Evolutionary conservation across 2,888 invertebrate genomes (phyloP).

Genomic region (Aproaerema taeniolella): DNA sequence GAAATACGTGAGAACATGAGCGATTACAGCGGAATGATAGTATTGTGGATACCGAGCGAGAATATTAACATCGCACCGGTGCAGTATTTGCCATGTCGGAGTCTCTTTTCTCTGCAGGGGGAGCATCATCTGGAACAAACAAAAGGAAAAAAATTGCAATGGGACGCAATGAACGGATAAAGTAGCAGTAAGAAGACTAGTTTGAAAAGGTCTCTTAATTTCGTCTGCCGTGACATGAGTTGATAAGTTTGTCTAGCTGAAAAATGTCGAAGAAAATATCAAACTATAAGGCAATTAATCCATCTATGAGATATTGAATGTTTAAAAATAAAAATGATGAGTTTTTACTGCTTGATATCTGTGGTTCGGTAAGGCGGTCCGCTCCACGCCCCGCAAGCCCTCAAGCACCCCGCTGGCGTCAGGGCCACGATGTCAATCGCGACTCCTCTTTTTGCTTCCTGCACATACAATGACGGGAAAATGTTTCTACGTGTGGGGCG

Average conservation of each 20-base stretch:
- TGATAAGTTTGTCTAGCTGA: too few relatives aligned
- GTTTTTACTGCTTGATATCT: too few relatives aligned
- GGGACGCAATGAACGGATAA: slow-evolving; percentile 2
- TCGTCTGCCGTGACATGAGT: too few relatives aligned
- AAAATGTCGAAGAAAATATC: too few relatives aligned
- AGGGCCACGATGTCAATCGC: slow-evolving; percentile 61
- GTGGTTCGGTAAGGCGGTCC: too few relatives aligned
- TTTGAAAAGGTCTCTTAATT: too few relatives aligned
- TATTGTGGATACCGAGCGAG: slow-evolving; percentile 30
- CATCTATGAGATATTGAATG: too few relatives aligned
- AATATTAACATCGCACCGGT: slow-evolving; percentile 30
- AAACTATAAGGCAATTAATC: too few relatives aligned
- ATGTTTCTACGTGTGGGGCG: slow-evolving; percentile 58
- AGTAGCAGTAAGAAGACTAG: too few relatives aligned
- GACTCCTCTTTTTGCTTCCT: slow-evolving; percentile 58
- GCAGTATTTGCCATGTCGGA: slow-evolving; percentile 8
- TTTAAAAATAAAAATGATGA: too few relatives aligned
- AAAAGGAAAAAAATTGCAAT: slow-evolving; percentile 42
- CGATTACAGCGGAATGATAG: slow-evolving; percentile 44
- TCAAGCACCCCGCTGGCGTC: slow-evolving; percentile 19
- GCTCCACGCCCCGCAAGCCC: too few relatives aligned
- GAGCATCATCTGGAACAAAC: slow-evolving; percentile 31
- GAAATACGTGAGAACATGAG: slow-evolving; percentile 43
- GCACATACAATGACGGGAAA: slow-evolving; percentile 67
- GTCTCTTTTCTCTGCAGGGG: slow-evolving; percentile 10